Conservation (phyloP, 2,797 vertebrate genomes). For the Channallabes apus region DNA sequence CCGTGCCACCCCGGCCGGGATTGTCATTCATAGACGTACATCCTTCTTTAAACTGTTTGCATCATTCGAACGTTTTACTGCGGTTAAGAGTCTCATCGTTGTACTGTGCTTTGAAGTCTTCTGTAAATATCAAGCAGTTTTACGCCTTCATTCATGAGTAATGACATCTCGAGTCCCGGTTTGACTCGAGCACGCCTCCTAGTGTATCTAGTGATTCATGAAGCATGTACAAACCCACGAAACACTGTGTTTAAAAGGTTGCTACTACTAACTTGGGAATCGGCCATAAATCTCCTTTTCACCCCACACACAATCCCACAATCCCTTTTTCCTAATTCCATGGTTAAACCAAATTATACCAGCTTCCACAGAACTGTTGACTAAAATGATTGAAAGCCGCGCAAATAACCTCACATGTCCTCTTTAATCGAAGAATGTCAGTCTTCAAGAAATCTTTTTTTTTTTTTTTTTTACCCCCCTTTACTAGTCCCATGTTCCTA, state of each 20-base stretch:
- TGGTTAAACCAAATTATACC: background rate
- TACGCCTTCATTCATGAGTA: too few species aligned
- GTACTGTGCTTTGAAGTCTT: too few species aligned
- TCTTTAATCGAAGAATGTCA: slow-evolving; percentile 15
- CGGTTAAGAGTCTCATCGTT: too few species aligned
- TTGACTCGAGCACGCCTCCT: background rate
- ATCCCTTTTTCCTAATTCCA: background rate
- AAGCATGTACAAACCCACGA: background rate
- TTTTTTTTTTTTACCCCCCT: background rate
- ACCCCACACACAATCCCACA: background rate
- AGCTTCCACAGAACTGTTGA: background rate
- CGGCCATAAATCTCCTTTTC: background rate
- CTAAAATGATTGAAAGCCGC: background rate
- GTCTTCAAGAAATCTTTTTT: slow-evolving; percentile 12
- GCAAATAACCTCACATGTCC: background rate
- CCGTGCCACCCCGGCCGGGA: too few species aligned
- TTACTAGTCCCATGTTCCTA: slow-evolving; percentile 44
- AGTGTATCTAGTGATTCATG: background rate
- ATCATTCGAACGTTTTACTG: too few species aligned
- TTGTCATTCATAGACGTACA: too few species aligned
- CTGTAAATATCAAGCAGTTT: too few species aligned
- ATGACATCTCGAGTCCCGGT: too few species aligned
- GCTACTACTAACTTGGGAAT: background rate
- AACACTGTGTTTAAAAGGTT: background rate
- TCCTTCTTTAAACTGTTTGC: too few species aligned